phyloP scores from a whole-genome alignment of 2,888 invertebrate species.

The Drosophila greeni region DNA sequence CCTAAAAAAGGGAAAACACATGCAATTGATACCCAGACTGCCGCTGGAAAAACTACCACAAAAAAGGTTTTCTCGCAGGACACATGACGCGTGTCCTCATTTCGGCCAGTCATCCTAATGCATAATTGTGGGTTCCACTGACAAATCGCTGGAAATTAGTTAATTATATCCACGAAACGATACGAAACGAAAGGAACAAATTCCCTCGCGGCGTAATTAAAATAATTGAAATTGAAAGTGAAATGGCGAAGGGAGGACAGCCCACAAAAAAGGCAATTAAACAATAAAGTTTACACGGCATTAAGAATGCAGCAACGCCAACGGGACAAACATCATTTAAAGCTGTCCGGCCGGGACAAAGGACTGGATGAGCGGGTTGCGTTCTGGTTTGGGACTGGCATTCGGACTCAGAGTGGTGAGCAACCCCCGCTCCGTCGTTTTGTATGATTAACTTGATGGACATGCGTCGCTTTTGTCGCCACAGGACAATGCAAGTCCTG shows the following conservation, averaged over 20 bases:
- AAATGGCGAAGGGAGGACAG: slow-evolving; percentile 33
- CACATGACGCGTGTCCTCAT: slow-evolving; percentile 57
- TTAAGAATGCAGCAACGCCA: slow-evolving; percentile 46
- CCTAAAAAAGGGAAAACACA: slow-evolving; percentile 23
- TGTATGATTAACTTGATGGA: slow-evolving; percentile 62
- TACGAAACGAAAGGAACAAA: slow-evolving; percentile 9
- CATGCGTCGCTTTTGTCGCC: slow-evolving; percentile 50
- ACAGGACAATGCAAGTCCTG: slow-evolving; percentile 61
- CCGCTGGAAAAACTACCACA: slow-evolving; percentile 26
- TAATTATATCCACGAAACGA: slow-evolving; percentile 54
- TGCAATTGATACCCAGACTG: slow-evolving; percentile 27
- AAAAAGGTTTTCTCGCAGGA: slow-evolving; percentile 28
- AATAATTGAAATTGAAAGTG: slow-evolving; percentile 61
- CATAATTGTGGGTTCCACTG: slow-evolving; percentile 56
- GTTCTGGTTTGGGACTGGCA: slow-evolving; percentile 16
- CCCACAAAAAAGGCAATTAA: slow-evolving; percentile 60
- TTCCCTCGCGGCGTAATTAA: slow-evolving; percentile 55
- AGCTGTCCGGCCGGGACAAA: slow-evolving; percentile 26
- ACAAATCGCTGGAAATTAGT: slow-evolving; percentile 70
- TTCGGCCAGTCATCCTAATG: slow-evolving; percentile 50
- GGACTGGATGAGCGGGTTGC: slow-evolving; percentile 40
- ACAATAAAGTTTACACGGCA: slow-evolving; percentile 66
- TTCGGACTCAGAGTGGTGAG: neutral
- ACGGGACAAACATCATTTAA: slow-evolving; percentile 41
- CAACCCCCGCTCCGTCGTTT: slow-evolving; percentile 29